Conservation (phyloP, 2,113 vertebrate species). For the Melanotaenia duboulayi region DNA sequence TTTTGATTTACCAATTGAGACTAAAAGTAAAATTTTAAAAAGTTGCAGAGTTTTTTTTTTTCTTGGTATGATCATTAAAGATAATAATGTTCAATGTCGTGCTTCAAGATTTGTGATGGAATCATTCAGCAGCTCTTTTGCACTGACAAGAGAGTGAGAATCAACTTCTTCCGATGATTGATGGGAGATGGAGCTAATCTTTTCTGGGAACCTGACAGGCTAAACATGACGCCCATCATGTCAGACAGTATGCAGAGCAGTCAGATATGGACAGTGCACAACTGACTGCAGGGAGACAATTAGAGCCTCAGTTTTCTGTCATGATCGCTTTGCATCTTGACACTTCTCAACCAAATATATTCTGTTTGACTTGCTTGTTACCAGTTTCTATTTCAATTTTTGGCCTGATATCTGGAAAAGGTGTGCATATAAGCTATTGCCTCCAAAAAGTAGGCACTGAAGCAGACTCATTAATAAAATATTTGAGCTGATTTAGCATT, state of each 20-base stretch:
- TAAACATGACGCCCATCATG: conserved; percentile 1
- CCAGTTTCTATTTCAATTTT: no score
- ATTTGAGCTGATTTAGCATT: background rate
- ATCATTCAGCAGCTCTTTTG: background rate
- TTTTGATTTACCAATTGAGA: no score
- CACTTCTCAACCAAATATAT: no score
- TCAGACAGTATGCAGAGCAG: background rate
- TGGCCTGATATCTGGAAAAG: background rate
- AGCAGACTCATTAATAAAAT: background rate
- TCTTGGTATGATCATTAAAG: background rate
- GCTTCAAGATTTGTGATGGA: no score
- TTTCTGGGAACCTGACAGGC: background rate
- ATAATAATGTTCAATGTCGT: background rate
- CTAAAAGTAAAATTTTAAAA: no score
- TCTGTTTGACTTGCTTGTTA: no score
- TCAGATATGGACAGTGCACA: background rate
- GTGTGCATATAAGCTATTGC: background rate
- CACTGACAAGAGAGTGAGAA: background rate
- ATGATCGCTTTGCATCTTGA: no score
- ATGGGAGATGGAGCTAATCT: conserved; percentile 7
- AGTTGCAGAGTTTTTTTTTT: background rate
- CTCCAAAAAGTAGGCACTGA: background rate
- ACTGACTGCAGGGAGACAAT: no score
- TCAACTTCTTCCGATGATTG: background rate
- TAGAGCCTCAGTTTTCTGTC: no score